phyloP scores from a whole-genome alignment of 2,888 invertebrate species.

The Tholera decimalis region DNA sequence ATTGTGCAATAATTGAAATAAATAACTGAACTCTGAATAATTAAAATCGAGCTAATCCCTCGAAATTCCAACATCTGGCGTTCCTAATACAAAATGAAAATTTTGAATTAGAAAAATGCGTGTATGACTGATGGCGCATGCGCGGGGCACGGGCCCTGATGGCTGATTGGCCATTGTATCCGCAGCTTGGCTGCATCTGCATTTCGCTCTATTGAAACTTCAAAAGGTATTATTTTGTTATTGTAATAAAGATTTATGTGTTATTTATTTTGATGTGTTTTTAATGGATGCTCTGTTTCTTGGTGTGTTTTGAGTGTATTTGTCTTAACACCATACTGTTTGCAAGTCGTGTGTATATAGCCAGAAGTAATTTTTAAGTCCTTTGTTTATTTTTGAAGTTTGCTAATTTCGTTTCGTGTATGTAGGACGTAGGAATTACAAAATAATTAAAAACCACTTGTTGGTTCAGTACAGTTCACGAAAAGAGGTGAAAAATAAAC shows the following conservation, averaged over 20 bases:
- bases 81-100: constrained; percentile 59
- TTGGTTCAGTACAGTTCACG: not conserved
- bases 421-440: not conserved
- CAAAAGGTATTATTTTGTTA: constrained; percentile 50
- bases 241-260: constrained; percentile 53
- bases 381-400: not conserved
- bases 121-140: constrained; percentile 79
- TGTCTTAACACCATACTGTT: constrained; percentile 21
- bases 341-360: not conserved
- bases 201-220: constrained; percentile 53
- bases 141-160: constrained; percentile 77
- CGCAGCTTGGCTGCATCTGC: constrained; percentile 81
- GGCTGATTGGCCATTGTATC: constrained; percentile 87
- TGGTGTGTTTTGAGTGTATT: constrained; percentile 11
- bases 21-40: not conserved
- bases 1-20: no score
- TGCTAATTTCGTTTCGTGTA: not conserved
- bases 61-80: constrained; percentile 58
- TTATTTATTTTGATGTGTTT: constrained; percentile 48
- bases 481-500: not conserved
- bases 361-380: not conserved
- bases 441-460: not conserved
- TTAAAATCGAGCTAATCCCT: constrained; percentile 29
- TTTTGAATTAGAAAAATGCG: constrained; percentile 76
- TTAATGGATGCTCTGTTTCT: constrained; percentile 39